These are phyloP conservation scores for Caenorhabditis imperialis DNA, from an alignment of 2,888 invertebrate genomes.

Conservation along the genomic window DNA sequence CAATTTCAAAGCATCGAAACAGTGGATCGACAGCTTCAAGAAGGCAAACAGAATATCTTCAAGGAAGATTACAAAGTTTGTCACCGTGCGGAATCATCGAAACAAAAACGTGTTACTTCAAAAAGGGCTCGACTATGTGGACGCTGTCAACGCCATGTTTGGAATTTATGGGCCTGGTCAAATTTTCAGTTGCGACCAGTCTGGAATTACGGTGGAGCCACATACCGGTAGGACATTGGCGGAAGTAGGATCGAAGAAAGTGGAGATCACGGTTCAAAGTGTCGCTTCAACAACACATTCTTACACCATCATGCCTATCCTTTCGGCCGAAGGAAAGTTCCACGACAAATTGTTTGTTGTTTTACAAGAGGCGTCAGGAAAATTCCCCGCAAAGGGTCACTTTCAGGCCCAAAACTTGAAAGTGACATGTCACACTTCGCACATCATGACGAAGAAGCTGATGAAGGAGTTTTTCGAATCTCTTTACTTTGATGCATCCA, in stretches of 20 bases:
- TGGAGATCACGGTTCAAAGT: background rate
- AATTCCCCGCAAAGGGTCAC: constrained; percentile 17
- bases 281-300: background rate
- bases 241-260: background rate
- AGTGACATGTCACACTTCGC: constrained; percentile 8
- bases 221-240: constrained; percentile 3
- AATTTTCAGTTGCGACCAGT: constrained; percentile 8
- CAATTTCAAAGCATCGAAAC: background rate
- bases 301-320: constrained; percentile 25
- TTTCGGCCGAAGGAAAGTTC: constrained; percentile 28
- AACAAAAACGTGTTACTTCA: background rate
- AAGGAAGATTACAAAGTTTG: constrained; percentile 13
- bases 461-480: constrained; percentile 25
- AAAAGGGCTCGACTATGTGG: background rate
- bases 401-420: constrained; percentile 17
- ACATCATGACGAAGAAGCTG: constrained; percentile 42
- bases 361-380: constrained; percentile 26
- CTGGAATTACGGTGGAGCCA: constrained; percentile 8
- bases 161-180: background rate
- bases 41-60: background rate
- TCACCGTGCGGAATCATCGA: background rate
- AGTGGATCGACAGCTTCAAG: constrained; percentile 5
- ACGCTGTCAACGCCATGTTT: background rate
- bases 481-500: constrained; percentile 1
- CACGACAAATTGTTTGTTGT: constrained; percentile 22